Evolutionary conservation across 30 jellyfish, hydroid and myxozoan genomes (phyloP).

Genomic region (Cassiopea xamachana): DNA sequence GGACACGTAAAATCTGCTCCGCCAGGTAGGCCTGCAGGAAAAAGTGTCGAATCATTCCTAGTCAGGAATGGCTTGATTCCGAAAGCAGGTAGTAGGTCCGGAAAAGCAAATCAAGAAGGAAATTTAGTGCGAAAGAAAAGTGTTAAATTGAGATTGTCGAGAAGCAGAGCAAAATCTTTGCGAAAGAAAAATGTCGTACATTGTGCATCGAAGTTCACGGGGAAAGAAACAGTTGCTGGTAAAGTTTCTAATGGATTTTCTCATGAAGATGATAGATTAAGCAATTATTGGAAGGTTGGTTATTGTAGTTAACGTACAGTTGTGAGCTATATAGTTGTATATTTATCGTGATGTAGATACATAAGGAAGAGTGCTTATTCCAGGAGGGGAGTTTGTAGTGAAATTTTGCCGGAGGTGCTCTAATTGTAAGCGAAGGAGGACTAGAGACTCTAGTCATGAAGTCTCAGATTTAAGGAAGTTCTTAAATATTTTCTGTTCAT

Average conservation of each 20-base stretch:
- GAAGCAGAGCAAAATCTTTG: slow-evolving; percentile 68
- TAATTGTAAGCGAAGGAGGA: no score
- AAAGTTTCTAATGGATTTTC: background rate
- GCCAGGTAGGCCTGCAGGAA: slow-evolving; percentile 10
- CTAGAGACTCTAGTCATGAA: no score
- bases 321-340: background rate
- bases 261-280: slow-evolving; percentile 12
- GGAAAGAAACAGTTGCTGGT: background rate
- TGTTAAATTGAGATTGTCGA: slow-evolving; percentile 59
- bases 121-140: slow-evolving; percentile 74
- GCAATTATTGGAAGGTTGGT: slow-evolving; percentile 10
- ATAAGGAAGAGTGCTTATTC: no score
- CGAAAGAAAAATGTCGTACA: slow-evolving; percentile 21
- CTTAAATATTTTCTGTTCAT: no score
- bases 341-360: background rate
- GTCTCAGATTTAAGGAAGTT: no score
- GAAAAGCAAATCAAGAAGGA: background rate
- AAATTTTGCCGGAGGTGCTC: no score
- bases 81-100: slow-evolving; percentile 35
- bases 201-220: slow-evolving; percentile 19
- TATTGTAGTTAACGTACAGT: background rate
- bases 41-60: slow-evolving; percentile 80
- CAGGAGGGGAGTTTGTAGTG: no score
- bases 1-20: slow-evolving; percentile 55
- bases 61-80: slow-evolving; percentile 89